Evolutionary conservation across 2,113 vertebrate species (phyloP), one percentile per base, ranked within the genome.

Genomic region (Scartelaos histophorus): DNA sequence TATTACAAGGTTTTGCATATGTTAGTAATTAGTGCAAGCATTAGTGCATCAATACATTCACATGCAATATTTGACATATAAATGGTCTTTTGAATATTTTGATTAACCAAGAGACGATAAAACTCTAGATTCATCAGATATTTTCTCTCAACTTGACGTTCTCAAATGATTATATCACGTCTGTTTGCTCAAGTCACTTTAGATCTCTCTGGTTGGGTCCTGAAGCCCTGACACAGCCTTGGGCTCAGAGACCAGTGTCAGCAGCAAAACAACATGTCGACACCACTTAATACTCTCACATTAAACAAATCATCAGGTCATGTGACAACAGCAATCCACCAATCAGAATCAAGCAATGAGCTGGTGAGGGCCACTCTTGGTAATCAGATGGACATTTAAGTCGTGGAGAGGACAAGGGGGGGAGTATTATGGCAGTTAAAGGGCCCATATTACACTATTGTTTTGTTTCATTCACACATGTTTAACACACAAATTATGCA

Each of bases 211-310:
- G 56, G 56, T 65, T 66, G 51, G 3, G 0, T 64, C 67, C 29
- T 69, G 53, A 80, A 67, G 80, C 45, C 13, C 56, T 70, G 77
- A 76, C 60, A 49, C 47, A 61, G 68, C 81, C 83, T 29, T 21
- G 10, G 74, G 75, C 75, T 79, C 78, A 82, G 72, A 85, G 60
- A 78, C 78, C 80, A 73, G 83, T 51, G 76, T 87, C 83, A 85
- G 79, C 82, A 79, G 76, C 75, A 85, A 89, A 87, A 78, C 82
- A 81, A 81, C 84, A 83, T 70, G 85, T 91, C 90, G 80, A 87
- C 88, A 81, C 86, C 53, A 58, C 72, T 86, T 89, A 85, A 90
- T 80, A 87, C 61, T 71, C 13, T 53, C 81, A 84, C 60, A 57
- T 75, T 85, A 78, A 78, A 74, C 62, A 29, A 16, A 77, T 38